Evolutionary conservation across 1,140 invertebrate genomes (phyloP), one percentile per base, ranked within the genome.

Genomic region (Pomacea maculata): DNA sequence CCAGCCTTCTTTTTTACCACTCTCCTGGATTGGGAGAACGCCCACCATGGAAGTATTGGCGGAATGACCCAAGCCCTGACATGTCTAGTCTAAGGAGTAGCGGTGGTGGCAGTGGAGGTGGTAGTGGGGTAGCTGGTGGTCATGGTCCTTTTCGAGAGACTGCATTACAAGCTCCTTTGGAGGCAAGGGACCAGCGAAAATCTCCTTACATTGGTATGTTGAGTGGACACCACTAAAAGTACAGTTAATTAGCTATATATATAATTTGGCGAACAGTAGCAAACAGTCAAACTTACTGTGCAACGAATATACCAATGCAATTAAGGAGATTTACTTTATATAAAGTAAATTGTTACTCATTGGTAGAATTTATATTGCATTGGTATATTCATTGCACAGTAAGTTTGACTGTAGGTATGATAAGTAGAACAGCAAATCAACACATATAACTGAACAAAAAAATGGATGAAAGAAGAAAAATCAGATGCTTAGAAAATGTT

Each of bases 31-130:
- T 84, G 12, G 78, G 79, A 55, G 82, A 75, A 17, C 83, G 86
- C 25, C 86, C 87, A n/a, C 79, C 83, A 29, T 89, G 88, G 89
- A 86, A 87, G 63, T 89, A 90, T 75, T 90, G 88, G 87, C 68
- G 82, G 52, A 86, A 77, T 76, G 85, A 90, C 65, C 81, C 85
- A 9, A 83, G 78, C 75, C 85, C 86, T 17, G 54, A 78, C 25
- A 25, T 80, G 29, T 70, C 70, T 21, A 52, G 75, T 70, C 57
- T 10, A 25, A 55, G 25, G 45, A 55, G 73, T 54, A 19, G 55
- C 34, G 17, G 67, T n/a, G n/a, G 64, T 57, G 1, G 73, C 54
- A 63, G 19, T 54, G 63, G 75, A 34, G 64, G 83, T 65, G 75
- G 70, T 15, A n/a, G n/a, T 61, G 72, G 68, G 29, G 63, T 29